phyloP scores from a whole-genome alignment of 2,888 invertebrate species.

The Microctonus hyperodae region DNA sequence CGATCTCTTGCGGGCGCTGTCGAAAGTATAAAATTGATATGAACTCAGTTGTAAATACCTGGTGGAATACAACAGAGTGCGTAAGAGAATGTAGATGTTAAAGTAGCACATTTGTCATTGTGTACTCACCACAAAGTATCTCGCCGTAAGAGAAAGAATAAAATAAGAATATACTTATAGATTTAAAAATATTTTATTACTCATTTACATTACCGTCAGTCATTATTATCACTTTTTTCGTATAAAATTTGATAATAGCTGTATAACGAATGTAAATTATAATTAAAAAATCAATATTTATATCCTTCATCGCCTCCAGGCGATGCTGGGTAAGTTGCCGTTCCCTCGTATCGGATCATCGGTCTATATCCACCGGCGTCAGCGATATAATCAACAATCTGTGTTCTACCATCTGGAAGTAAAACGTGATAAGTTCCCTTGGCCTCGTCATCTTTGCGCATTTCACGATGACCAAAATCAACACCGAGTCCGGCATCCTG shows the following conservation, averaged over 20 bases:
- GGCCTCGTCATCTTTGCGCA: constrained; percentile 70
- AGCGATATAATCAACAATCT: constrained; percentile 72
- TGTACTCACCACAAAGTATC: too few species aligned
- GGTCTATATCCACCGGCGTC: constrained; percentile 71
- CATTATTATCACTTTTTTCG: not conserved
- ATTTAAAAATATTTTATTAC: not conserved
- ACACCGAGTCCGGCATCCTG: constrained; percentile 68
- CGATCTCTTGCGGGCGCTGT: constrained; percentile 15
- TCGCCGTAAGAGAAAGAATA: too few species aligned
- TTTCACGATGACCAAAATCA: constrained; percentile 73
- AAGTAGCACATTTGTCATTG: too few species aligned
- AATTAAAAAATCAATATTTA: constrained; percentile 44
- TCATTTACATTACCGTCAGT: not conserved
- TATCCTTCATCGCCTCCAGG: constrained; percentile 48
- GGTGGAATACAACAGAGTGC: too few species aligned
- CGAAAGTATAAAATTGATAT: not conserved
- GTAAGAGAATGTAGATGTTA: too few species aligned
- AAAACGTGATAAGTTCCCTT: constrained; percentile 72
- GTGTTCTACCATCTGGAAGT: constrained; percentile 71
- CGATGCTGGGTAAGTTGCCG: constrained; percentile 55
- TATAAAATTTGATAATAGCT: too few species aligned
- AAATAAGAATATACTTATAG: too few species aligned
- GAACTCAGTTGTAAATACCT: too few species aligned
- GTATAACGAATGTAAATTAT: not conserved
- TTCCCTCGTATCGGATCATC: constrained; percentile 66